Evolutionary conservation across 2,888 invertebrate genomes (phyloP).

Genomic region (Hartigia nigra): DNA sequence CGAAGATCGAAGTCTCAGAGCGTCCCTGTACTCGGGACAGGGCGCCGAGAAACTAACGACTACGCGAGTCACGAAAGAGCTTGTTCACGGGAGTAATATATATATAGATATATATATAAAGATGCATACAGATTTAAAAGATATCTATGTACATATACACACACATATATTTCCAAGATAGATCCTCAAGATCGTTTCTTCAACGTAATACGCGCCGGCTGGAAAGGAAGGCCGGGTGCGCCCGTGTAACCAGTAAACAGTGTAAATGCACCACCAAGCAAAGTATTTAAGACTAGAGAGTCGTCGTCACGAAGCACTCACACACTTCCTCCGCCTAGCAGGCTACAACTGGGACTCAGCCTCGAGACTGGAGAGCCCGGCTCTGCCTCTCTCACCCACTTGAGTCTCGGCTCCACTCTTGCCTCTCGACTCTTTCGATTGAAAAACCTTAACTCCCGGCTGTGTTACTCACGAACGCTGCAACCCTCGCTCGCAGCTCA

Average conservation of each 20-base stretch:
- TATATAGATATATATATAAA: neutral
- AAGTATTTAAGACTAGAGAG: neutral
- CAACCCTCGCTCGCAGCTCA: neutral
- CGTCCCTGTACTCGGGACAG: neutral
- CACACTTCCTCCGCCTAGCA: constrained; percentile 22
- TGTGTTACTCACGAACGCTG: neutral
- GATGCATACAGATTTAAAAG: no score
- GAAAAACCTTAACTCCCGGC: constrained; percentile 4
- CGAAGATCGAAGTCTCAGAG: neutral
- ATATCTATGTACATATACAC: neutral
- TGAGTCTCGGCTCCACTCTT: constrained; percentile 6
- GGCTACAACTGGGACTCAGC: constrained; percentile 28
- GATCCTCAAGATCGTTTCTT: neutral
- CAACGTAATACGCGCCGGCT: neutral
- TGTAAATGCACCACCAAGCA: constrained; percentile 21
- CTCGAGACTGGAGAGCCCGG: constrained; percentile 20
- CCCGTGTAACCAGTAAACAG: constrained; percentile 3
- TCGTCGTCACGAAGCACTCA: constrained; percentile 6
- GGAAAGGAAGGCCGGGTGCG: neutral
- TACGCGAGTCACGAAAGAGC: neutral
- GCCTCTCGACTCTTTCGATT: constrained; percentile 30
- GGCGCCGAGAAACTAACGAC: neutral
- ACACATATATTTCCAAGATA: neutral
- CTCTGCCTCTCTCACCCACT: constrained; percentile 10
- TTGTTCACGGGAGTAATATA: neutral